These are phyloP conservation scores for Paramisgurnus dabryanus DNA, from an alignment of 2,113 vertebrate species.

Conservation along the genomic window DNA sequence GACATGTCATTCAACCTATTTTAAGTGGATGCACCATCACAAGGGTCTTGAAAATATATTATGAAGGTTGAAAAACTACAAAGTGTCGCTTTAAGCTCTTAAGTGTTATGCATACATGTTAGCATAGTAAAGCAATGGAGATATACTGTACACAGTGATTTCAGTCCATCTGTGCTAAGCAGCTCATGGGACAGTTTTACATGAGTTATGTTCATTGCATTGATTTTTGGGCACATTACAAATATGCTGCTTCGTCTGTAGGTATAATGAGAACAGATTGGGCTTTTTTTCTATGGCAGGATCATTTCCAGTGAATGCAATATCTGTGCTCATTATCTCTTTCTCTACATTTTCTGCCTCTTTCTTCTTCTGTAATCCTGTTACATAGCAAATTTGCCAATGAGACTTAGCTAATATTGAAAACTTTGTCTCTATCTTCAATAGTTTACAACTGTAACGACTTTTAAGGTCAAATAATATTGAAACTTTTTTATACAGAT, in stretches of 20 bases:
- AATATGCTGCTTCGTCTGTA: constrained; percentile 37
- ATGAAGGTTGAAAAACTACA: no score
- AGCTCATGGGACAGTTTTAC: constrained; percentile 17
- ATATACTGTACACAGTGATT: constrained; percentile 15
- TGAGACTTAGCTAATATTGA: constrained; percentile 7
- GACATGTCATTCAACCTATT: no score
- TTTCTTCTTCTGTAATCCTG: constrained; percentile 1
- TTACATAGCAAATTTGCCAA: constrained; percentile 10
- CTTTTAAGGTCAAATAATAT: background rate
- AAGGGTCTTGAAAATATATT: no score
- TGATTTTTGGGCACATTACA: constrained; percentile 26
- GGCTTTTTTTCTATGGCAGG: constrained; percentile 11
- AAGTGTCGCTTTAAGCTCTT: no score
- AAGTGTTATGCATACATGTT: background rate
- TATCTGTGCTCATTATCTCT: constrained; percentile 18
- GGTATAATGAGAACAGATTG: constrained; percentile 44
- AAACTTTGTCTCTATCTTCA: background rate
- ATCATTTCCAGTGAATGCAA: constrained; percentile 29
- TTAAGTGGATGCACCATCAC: no score
- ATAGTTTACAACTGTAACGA: background rate
- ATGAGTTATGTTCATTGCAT: constrained; percentile 40
- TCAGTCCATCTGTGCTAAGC: background rate
- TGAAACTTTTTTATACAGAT: background rate
- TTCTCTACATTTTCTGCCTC: constrained; percentile 5
- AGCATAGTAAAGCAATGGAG: background rate